These are phyloP conservation scores for Drosophila busckii DNA, from an alignment of 1,140 invertebrate genomes.

Conservation along the genomic window DNA sequence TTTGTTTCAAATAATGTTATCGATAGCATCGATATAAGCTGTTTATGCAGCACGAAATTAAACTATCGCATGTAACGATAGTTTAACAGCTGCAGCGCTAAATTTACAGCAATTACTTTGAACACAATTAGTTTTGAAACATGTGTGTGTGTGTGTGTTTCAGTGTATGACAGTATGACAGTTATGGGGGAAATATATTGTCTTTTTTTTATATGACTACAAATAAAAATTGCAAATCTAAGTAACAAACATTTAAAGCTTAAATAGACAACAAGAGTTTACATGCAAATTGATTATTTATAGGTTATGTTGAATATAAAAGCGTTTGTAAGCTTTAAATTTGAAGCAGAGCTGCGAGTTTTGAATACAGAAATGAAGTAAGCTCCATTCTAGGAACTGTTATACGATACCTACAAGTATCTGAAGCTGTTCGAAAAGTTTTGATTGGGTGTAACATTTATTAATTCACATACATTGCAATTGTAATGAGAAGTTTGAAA, in stretches of 20 bases:
- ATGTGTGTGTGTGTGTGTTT: slow-evolving; percentile 20
- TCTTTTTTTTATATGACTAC: slow-evolving; percentile 38
- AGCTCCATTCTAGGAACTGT: too few species aligned
- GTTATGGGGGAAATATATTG: slow-evolving; percentile 71
- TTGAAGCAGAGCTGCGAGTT: slow-evolving; percentile 54
- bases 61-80: too few species aligned
- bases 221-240: slow-evolving; percentile 22
- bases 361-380: too few species aligned
- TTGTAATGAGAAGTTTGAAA: slow-evolving; percentile 13
- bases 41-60: too few species aligned
- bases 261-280: slow-evolving; percentile 3
- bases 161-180: slow-evolving; percentile 41
- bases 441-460: too few species aligned
- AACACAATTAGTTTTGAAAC: slow-evolving; percentile 36
- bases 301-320: slow-evolving; percentile 26
- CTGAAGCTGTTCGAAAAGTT: too few species aligned
- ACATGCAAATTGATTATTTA: slow-evolving; percentile 25
- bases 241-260: background rate
- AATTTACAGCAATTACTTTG: slow-evolving; percentile 76
- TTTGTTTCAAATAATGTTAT: too few species aligned
- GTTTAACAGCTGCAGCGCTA: too few species aligned
- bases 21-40: too few species aligned
- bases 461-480: too few species aligned
- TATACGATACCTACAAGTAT: slow-evolving; percentile 2
- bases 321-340: slow-evolving; percentile 60